Base-by-base conservation (phyloP, 2,888 invertebrate genomes). In the Rosalia funebris region DNA sequence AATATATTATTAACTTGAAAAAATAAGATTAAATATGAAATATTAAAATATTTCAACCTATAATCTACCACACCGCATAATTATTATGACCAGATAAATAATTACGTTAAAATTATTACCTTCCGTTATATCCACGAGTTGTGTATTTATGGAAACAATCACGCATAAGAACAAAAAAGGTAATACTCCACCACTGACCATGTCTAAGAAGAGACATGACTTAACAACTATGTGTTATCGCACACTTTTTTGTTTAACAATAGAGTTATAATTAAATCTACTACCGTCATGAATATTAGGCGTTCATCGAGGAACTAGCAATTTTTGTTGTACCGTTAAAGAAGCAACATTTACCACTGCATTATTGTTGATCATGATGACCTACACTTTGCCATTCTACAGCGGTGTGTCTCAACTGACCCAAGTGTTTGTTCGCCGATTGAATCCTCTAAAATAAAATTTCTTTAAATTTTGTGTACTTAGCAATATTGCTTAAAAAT, bases 341-440 rank as follows among this genome's bases (percentile, higher is more conserved):
- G 50, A 50, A 50, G 50, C 25, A 50, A 39, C 37, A 50, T 31
- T 45, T 19, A 45, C 45, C 31, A 31, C 34, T 50, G 37, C 50
- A 37, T 39, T 36, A 31, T 14, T 50, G 36, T 50, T 50, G 19
- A 10, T 50, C 37, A 39, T 39, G 39, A 12, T 50, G 50, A 50
- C 50, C 50, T 50, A 50, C 50, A 50, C 50, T 50, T 50, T 37
- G 50, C 50, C 37, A 50, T 50, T 50, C 50, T 39, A 50, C n/a
- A 2, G 19, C 20, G 50, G 37, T 20, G 39, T 9, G 17, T 3
- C 32, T 19, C 12, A 20, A 50, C 20, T 50, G 50, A n/a, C n/a
- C n/a, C n/a, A n/a, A n/a, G n/a, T n/a, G n/a, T n/a, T n/a, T n/a
- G n/a, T n/a, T n/a, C n/a, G n/a, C n/a, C n/a, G n/a, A n/a, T n/a